phyloP scores from a whole-genome alignment of 2,888 invertebrate genomes.

The Syrista parreyssii region DNA sequence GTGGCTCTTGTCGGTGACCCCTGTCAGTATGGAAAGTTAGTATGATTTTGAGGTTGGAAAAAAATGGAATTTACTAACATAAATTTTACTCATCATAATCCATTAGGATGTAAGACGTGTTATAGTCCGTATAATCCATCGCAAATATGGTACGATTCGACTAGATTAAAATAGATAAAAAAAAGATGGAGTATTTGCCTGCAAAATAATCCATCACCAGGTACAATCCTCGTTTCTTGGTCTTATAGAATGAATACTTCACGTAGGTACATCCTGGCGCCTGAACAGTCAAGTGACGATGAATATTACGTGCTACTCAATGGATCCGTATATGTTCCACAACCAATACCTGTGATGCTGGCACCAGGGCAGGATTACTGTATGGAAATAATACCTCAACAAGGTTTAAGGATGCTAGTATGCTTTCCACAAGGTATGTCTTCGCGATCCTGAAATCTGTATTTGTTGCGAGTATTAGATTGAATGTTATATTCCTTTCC shows the following conservation, averaged over 20 bases:
- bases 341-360: constrained; percentile 66
- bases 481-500: constrained; percentile 15
- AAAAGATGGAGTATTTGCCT: neutral
- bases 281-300: constrained; percentile 67
- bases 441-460: neutral
- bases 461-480: constrained; percentile 11
- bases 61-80: neutral
- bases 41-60: neutral
- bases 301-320: constrained; percentile 71
- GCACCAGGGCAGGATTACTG: constrained; percentile 70
- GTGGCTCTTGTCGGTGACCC: constrained; percentile 71
- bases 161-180: neutral
- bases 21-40: constrained; percentile 70
- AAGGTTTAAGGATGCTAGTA: constrained; percentile 69
- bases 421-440: constrained; percentile 64
- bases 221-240: constrained; percentile 7
- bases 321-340: constrained; percentile 71
- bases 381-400: constrained; percentile 71
- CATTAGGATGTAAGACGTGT: neutral
- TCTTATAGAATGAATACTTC: too few relatives aligned
- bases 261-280: constrained; percentile 70
- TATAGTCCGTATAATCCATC: neutral
- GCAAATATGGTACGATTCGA: neutral
- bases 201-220: neutral
- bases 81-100: neutral